phyloP scores from a whole-genome alignment of 2,797 vertebrate species.

The Cossypha caffra region DNA sequence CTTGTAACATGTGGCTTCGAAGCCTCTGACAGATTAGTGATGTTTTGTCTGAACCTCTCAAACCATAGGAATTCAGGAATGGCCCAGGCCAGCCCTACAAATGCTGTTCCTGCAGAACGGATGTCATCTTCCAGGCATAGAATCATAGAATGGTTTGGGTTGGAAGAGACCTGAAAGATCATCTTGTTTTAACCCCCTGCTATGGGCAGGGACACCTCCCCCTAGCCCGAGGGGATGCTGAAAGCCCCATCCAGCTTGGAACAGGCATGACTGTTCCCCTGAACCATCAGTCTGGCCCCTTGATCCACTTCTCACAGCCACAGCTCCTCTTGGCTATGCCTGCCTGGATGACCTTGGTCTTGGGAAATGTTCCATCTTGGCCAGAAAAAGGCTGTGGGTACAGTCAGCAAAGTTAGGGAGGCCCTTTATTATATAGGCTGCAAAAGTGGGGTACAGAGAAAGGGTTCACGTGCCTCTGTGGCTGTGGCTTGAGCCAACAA shows the following conservation, averaged over 20 bases:
- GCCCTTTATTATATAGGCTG: neutral
- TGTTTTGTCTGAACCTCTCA: neutral
- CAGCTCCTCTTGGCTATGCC: neutral
- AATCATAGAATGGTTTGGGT: neutral
- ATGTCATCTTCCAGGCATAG: neutral
- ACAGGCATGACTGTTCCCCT: neutral
- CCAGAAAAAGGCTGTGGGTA: neutral
- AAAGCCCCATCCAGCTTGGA: neutral
- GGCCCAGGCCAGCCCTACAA: neutral
- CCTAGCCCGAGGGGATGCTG: neutral
- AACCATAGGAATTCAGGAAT: conserved; percentile 10
- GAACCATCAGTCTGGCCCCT: neutral
- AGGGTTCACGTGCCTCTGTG: neutral
- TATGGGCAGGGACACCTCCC: neutral
- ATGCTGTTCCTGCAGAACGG: neutral
- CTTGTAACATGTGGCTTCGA: neutral
- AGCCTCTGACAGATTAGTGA: neutral
- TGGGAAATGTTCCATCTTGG: neutral
- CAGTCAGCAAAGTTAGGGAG: neutral
- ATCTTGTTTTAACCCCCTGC: neutral
- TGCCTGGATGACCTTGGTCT: neutral
- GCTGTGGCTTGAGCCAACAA: neutral
- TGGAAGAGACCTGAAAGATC: neutral
- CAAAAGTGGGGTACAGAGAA: neutral
- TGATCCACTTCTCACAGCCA: neutral